A percentile compares a stretch with the other conserved stretches of the same genome.
phyloP scores from a whole-genome alignment of 2,888 invertebrate species.

The Papilio gigon region DNA sequence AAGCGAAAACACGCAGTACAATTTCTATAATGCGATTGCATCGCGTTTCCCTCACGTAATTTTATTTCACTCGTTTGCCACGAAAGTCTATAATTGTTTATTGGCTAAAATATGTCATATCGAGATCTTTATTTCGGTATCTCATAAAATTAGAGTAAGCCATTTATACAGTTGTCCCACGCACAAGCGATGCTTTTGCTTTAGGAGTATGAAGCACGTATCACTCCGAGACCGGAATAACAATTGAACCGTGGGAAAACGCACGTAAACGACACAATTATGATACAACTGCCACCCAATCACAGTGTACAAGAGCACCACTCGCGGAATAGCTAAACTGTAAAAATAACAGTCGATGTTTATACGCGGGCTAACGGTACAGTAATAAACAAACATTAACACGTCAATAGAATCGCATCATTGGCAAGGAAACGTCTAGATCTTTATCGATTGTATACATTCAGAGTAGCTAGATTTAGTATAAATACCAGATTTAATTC shows the following conservation, averaged over 20 bases:
- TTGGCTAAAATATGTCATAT: not conserved
- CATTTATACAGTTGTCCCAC: slow-evolving; percentile 55
- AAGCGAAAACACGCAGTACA: not conserved
- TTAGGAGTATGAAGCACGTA: slow-evolving; percentile 53
- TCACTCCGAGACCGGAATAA: slow-evolving; percentile 68
- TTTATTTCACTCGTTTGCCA: not conserved
- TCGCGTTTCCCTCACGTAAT: not conserved
- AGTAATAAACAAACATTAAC: slow-evolving; percentile 29
- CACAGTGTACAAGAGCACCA: slow-evolving; percentile 52
- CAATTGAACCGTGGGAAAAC: slow-evolving; percentile 77
- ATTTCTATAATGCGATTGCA: not conserved
- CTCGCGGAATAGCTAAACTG: slow-evolving; percentile 50
- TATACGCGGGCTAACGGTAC: slow-evolving; percentile 8
- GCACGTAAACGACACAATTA: slow-evolving; percentile 66
- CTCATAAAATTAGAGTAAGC: slow-evolving; percentile 2
- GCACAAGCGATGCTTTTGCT: slow-evolving; percentile 48
- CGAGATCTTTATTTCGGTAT: not conserved
- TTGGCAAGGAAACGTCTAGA: slow-evolving; percentile 9
- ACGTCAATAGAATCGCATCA: slow-evolving; percentile 19
- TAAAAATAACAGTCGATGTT: slow-evolving; percentile 27
- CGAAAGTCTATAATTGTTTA: not conserved
- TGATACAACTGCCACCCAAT: slow-evolving; percentile 65
- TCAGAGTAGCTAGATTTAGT: not conserved
- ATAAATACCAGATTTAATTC: slow-evolving; percentile 2
- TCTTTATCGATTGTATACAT: slow-evolving; percentile 2